Evolutionary conservation across 2,797 vertebrate species (phyloP), one percentile per base, ranked within the genome.

Genomic region (Cottoperca gobio): DNA sequence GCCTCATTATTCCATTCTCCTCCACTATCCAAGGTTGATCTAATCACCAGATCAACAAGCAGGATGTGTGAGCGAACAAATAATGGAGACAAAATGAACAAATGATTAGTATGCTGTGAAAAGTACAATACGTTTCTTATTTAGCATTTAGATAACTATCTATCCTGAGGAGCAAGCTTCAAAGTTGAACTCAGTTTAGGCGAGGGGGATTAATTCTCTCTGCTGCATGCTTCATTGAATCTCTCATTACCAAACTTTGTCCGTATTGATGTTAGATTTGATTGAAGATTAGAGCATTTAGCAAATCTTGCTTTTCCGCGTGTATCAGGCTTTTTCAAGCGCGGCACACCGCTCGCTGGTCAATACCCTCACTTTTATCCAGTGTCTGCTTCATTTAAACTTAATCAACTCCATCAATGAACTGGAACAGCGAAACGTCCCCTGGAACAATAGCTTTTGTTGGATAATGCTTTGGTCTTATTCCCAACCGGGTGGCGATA

Each of bases 221-320:
- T 94, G 88, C 96, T 93, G 90, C 97, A 98, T 98, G 98, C 97
- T 99, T 99, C 97, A 98, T 98, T 97, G 97, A 98, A 97, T 99
- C 96, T 98, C 97, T 99, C 97, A 99, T 99, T 99, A 99, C 97
- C 96, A 97, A 99, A 99, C 97, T 98, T 99, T 98, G 97, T 98
- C 97, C 96, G 97, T 97, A 97, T 97, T 98, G 96, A 98, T 99
- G 97, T 98, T 96, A 98, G 97, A 98, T 98, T 97, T 97, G 97
- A 99, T 99, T 99, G 97, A 99, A 99, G 98, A 98, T 99, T 99
- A 99, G 97, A 99, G 97, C 97, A 98, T 99, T 99, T 99, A 99
- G 97, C 96, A 96, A 97, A 99, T 97, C 96, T 97, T 96, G 97
- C 97, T 96, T 97, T 98, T 97, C 96, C 95, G 95, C 96, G 91